Conservation (phyloP, 64 coral and sea anemone genomes). For the Porites lutea region DNA sequence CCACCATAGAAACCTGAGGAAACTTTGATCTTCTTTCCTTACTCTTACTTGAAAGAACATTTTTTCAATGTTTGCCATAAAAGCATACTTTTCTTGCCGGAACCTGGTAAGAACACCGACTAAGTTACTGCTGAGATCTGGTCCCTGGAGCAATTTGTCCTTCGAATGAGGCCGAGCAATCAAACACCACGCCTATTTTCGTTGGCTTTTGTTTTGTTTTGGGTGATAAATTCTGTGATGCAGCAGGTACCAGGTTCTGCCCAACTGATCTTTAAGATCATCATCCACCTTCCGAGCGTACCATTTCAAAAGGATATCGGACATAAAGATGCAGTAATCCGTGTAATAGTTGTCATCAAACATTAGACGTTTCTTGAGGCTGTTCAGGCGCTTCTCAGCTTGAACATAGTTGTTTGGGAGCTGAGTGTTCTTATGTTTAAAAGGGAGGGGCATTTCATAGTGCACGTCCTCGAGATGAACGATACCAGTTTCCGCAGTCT, state of each 20-base stretch:
- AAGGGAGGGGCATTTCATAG: slow-evolving; percentile 70
- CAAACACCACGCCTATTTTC: slow-evolving; percentile 58
- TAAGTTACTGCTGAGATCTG: slow-evolving; percentile 48
- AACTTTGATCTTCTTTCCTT: neutral
- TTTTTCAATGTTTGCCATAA: slow-evolving; percentile 16
- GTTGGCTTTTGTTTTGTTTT: slow-evolving; percentile 53
- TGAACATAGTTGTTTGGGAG: slow-evolving; percentile 67
- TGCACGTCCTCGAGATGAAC: slow-evolving; percentile 46
- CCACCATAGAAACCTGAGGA: neutral
- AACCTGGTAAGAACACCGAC: slow-evolving; percentile 64
- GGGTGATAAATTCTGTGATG: slow-evolving; percentile 62
- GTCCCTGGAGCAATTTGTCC: slow-evolving; percentile 40
- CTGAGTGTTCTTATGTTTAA: slow-evolving; percentile 51
- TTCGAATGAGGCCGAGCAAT: slow-evolving; percentile 52
- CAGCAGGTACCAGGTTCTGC: slow-evolving; percentile 43
- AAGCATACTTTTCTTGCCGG: slow-evolving; percentile 8
- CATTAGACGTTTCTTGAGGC: slow-evolving; percentile 52
- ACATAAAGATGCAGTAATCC: slow-evolving; percentile 58
- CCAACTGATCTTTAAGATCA: too few species aligned
- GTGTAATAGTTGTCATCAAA: slow-evolving; percentile 36
- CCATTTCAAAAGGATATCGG: slow-evolving; percentile 53
- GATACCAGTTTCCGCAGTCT: slow-evolving; percentile 49
- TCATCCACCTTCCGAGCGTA: slow-evolving; percentile 42
- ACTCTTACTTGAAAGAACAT: slow-evolving; percentile 27
- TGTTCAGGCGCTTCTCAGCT: slow-evolving; percentile 61